These are phyloP conservation scores for Oreonectes daqikongensis DNA, from an alignment of 2,797 vertebrate genomes.

Conservation along the genomic window DNA sequence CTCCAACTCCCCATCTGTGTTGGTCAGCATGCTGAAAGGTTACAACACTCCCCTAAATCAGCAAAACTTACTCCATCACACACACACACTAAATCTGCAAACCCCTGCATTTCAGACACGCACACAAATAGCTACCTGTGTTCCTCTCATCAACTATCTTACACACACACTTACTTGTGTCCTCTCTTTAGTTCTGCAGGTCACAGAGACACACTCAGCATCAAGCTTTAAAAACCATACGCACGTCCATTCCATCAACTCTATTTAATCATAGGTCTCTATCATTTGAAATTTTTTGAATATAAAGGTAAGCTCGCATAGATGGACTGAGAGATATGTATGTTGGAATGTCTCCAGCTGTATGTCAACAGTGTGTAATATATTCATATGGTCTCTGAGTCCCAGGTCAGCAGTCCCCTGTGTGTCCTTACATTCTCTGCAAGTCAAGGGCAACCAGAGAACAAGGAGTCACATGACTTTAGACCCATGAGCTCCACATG, in stretches of 20 bases:
- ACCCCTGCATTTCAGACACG: slow-evolving; percentile 61
- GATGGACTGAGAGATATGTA: neutral
- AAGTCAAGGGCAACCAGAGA: slow-evolving; percentile 33
- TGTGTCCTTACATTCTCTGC: slow-evolving; percentile 11
- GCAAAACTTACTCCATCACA: slow-evolving; percentile 40
- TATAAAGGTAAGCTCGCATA: neutral
- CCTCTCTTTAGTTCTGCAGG: slow-evolving; percentile 31
- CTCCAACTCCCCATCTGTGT: slow-evolving; percentile 16
- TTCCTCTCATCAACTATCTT: slow-evolving; percentile 31
- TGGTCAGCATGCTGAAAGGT: slow-evolving; percentile 51
- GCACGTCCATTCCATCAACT: slow-evolving; percentile 16
- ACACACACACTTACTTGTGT: slow-evolving; percentile 57
- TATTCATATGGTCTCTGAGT: slow-evolving; percentile 37
- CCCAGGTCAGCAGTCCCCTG: slow-evolving; percentile 19
- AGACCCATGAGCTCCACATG: slow-evolving; percentile 1
- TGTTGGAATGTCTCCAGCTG: slow-evolving; percentile 42
- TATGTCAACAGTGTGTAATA: slow-evolving; percentile 52
- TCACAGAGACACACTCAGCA: slow-evolving; percentile 20
- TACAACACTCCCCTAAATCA: slow-evolving; percentile 45
- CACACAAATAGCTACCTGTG: slow-evolving; percentile 57
- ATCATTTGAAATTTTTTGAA: neutral
- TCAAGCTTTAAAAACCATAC: slow-evolving; percentile 5
- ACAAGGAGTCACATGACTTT: neutral
- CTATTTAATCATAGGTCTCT: slow-evolving; percentile 7
- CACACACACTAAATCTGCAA: slow-evolving; percentile 70